Evolutionary conservation across 2,113 vertebrate genomes (phyloP).

Genomic region (Aythya baeri): DNA sequence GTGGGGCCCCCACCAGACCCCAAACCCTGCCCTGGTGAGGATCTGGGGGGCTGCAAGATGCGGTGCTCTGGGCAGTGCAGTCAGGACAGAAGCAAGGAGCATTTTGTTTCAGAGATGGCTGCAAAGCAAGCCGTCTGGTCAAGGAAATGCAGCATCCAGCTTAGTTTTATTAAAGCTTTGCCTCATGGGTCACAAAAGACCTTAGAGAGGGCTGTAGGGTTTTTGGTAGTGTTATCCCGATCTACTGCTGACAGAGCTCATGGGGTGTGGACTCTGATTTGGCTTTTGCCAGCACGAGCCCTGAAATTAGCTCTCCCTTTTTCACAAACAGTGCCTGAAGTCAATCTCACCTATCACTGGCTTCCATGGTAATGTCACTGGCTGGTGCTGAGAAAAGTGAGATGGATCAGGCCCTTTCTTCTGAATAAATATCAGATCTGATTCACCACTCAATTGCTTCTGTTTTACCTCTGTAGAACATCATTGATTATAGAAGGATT

Average conservation of each 20-base stretch:
- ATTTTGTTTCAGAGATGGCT: not conserved
- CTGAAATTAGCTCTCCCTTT: not conserved
- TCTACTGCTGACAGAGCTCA: not conserved
- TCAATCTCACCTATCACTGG: not conserved
- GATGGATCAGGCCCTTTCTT: not conserved
- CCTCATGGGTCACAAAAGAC: not conserved
- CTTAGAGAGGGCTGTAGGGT: not conserved
- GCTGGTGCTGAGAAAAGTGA: not conserved
- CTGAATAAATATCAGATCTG: conserved; percentile 44
- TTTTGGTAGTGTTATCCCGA: not conserved
- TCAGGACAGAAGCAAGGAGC: not conserved
- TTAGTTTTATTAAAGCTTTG: not conserved
- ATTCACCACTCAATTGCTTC: conserved; percentile 16
- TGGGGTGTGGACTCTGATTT: not conserved
- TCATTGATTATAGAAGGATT: conserved; percentile 23
- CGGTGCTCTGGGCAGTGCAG: not conserved
- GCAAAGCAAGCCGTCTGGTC: not conserved
- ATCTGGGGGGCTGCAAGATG: too few relatives aligned
- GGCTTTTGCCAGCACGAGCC: not conserved
- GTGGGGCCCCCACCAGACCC: not conserved
- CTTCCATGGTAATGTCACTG: not conserved
- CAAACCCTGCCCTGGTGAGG: not conserved
- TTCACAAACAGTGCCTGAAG: not conserved
- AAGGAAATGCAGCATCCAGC: accelerated
- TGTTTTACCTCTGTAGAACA: conserved; percentile 20